phyloP scores from a whole-genome alignment of 1,140 invertebrate species.

The Dendrolimus kikuchii region DNA sequence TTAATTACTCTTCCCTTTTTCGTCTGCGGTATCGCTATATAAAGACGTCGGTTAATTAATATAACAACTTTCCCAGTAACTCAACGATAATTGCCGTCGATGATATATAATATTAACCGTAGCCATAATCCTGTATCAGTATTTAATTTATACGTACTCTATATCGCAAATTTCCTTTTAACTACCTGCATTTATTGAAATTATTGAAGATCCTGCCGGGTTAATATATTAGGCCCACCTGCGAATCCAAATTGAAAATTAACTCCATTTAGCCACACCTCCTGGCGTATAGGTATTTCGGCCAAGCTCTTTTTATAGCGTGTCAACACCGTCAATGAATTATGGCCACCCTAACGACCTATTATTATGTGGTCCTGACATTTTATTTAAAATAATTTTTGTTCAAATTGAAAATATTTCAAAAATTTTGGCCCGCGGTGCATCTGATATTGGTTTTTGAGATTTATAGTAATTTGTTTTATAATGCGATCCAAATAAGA shows the following conservation, averaged over 20 bases:
- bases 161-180: slow-evolving; percentile 14
- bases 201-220: slow-evolving; percentile 9
- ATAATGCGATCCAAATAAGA: too few relatives aligned
- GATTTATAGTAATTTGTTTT: slow-evolving; percentile 37
- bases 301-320: slow-evolving; percentile 38
- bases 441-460: slow-evolving; percentile 44
- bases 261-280: slow-evolving; percentile 57
- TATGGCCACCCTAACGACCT: slow-evolving; percentile 56
- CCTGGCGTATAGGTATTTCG: slow-evolving; percentile 40
- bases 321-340: slow-evolving; percentile 65
- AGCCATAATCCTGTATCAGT: slow-evolving; percentile 23
- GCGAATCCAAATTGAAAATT: slow-evolving; percentile 62
- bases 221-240: slow-evolving; percentile 53
- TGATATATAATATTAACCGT: slow-evolving; percentile 39
- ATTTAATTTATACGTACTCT: slow-evolving; percentile 35
- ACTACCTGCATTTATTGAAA: slow-evolving; percentile 37
- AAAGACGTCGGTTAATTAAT: slow-evolving; percentile 6
- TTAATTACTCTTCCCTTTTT: slow-evolving; percentile 1
- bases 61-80: slow-evolving; percentile 33
- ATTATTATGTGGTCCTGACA: slow-evolving; percentile 59
- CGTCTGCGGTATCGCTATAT: neutral
- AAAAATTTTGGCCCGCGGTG: slow-evolving; percentile 55
- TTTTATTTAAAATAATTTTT: slow-evolving; percentile 58
- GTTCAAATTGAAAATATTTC: slow-evolving; percentile 60
- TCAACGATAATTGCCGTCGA: slow-evolving; percentile 39